Evolutionary conservation across 2,113 vertebrate genomes (phyloP), one percentile per base, ranked within the genome.

Genomic region (Egretta garzetta): DNA sequence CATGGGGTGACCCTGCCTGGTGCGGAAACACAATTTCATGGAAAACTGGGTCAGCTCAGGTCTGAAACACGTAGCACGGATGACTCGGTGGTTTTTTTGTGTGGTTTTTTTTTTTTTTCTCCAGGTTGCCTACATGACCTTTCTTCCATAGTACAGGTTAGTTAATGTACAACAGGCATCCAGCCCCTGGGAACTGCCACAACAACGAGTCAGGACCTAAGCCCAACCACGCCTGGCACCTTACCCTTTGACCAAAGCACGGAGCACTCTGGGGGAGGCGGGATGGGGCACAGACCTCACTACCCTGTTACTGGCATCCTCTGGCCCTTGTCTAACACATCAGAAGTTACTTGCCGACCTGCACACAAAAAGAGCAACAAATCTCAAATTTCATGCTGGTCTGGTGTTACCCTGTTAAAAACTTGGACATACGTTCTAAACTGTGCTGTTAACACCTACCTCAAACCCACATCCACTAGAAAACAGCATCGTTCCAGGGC

Each of bases 1-100:
- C 4, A 5, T 2, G 18, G 12, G 49, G 55, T 39, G 64, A 72
- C 49, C 33, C 33, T 90, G 73, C 27, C 73, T 1, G 0, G 9
- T 33, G 33, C 10, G 90, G 76, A 66, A 94, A 71, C 72, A 58
- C 53, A 82, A 22, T 74, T 90, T 56, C 39, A 12, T 0, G 8
- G 92, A 92, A 97, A 97, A 95, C 62, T 67, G 55, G 86, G 92
- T 97, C 96, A 95, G 80, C 84, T 64, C 27, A 72, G 66, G 55
- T 66, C 87, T 80, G 81, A 90, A 80, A 86, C 67, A 50, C 10
- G 4, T 50, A 59, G 53, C 41, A 75, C 1, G 4, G 63, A 68
- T 93, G 84, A 95, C 33, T 73, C 18, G 4, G 70, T 73, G 35
- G 0, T 3, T 74, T 75, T 74, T 55, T 53, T 4, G 27, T 74